Evolutionary conservation across 2,113 vertebrate genomes (phyloP), one percentile per base, ranked within the genome.

Genomic region (Baryphthengus martii): DNA sequence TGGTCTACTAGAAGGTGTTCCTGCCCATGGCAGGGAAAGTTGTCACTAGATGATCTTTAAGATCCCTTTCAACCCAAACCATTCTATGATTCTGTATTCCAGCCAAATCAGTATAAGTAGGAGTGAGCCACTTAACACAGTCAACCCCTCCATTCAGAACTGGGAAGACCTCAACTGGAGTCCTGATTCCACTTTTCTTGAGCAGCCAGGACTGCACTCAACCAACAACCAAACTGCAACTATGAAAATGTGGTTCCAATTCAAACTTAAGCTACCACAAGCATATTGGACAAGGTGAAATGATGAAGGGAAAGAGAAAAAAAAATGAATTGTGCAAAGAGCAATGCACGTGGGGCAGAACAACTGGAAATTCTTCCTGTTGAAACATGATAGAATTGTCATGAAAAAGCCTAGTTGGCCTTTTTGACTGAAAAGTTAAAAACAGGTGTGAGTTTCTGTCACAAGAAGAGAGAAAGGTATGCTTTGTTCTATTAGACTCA

Each of bases 331-430:
- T 9, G 2, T 65, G 29, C 16, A 28, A 89, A 42, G 8, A 56
- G 6, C 9, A 62, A 75, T 20, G 11, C 11, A 78, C 13, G 58
- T 28, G 20, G 10, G 35, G 23, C 17, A 62, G 49, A 81, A 68
- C 23, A 78, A 61, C 6, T 44, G 18, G 23, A 37, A 77, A 49
- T 28, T 53, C 1, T 77, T 88, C 13, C 13, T 40, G 10, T 5
- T 79, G 17, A 83, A 37, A 63, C 63, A 59, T 75, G 14, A 40
- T 14, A 55, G 19, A 83, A 55, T 13, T 12, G 9, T 67, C n/a
- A n/a, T n/a, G n/a, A n/a, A 58, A 44, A 78, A 2, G 10, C 5
- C 13, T 52, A 39, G 8, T 50, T 8, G 5, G 17, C 1, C 4
- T 58, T 83, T 83, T 42, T 19, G 23, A 20, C 3, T 50, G 25